Evolutionary conservation across 2,888 invertebrate genomes (phyloP), one percentile per base, ranked within the genome.

Genomic region (Hecatera dysodea): DNA sequence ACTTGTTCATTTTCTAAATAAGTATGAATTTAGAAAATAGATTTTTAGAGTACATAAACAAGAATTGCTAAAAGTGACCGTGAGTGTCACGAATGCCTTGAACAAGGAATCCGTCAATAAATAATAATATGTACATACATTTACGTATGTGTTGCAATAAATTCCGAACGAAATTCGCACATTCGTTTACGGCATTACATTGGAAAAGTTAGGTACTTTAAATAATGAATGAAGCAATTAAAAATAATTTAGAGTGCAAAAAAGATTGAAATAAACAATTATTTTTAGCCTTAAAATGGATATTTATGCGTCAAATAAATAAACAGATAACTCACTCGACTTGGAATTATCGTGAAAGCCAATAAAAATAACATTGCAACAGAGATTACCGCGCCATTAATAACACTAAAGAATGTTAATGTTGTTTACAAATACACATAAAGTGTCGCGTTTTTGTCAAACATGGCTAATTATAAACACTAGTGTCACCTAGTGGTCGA

Each of bases 291-390:
- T 36, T 48, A 4, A 48, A 65, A 67, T 55, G 36, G 57, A 64
- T 12, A 46, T 50, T 27, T 27, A 33, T 46, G 24, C 12, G 15
- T 57, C 44, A 44, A 36, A 44, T 56, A 68, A 74, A 80, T 60
- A 63, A 68, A 75, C 50, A 61, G 19, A 77, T 78, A 81, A 48
- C 65, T 78, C 46, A 36, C 24, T 44, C 29, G 6, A 24, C 22
- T 33, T 50, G 48, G n/a, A 59, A 72, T 81, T 61, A 57, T 55
- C n/a, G 29, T 59, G 52, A 78, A 52, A 78, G 53, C 27, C 29
- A 61, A 57, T 62, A 39, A 57, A 61, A 46, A 48, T 42, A 57
- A 62, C 56, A 39, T 48, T 39, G 39, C 53, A 42, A 33, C 15
- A 19, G 53, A 61, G 44, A 81, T 73, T 53, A 78, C 33, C 15